These are phyloP conservation scores for Hydractinia symbiolongicarpus DNA, from an alignment of 30 jellyfish, hydroid and myxozoan species.

Conservation along the genomic window DNA sequence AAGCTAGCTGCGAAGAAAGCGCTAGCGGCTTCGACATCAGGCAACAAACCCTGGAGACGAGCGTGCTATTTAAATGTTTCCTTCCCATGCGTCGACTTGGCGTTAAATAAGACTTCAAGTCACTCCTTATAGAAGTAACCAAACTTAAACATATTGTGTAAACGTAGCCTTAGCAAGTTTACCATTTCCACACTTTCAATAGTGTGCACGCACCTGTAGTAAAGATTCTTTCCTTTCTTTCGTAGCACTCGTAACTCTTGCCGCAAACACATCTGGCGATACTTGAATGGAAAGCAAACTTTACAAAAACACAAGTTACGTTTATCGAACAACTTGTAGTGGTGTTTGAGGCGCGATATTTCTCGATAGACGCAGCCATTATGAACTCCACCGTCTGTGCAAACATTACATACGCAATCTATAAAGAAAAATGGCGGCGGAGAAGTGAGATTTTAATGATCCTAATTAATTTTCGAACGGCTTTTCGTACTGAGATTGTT, in stretches of 20 bases:
- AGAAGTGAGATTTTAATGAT: too few relatives aligned
- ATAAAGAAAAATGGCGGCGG: neutral
- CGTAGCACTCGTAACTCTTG: conserved; percentile 4
- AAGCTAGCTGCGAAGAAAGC: too few relatives aligned
- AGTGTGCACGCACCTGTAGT: conserved; percentile 10
- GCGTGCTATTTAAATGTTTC: too few relatives aligned
- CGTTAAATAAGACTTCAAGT: too few relatives aligned
- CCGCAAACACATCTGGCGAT: conserved; percentile 10
- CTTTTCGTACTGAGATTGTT: too few relatives aligned
- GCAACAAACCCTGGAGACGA: too few relatives aligned
- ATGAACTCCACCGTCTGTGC: conserved; percentile 18
- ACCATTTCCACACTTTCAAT: neutral
- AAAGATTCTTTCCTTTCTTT: neutral
- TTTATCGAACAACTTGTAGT: conserved; percentile 17
- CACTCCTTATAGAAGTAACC: too few relatives aligned
- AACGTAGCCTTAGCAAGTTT: too few relatives aligned
- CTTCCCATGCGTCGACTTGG: too few relatives aligned
- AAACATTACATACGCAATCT: conserved; percentile 15
- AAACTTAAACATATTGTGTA: too few relatives aligned
- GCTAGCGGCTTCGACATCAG: too few relatives aligned
- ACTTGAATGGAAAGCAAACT: conserved; percentile 9
- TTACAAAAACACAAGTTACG: conserved; percentile 16
- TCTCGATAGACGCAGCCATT: conserved; percentile 25
- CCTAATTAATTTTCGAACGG: too few relatives aligned
- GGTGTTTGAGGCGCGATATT: conserved; percentile 2